These are phyloP conservation scores for Lasioglossum pauxillum DNA, from an alignment of 2,888 invertebrate species.

Conservation along the genomic window DNA sequence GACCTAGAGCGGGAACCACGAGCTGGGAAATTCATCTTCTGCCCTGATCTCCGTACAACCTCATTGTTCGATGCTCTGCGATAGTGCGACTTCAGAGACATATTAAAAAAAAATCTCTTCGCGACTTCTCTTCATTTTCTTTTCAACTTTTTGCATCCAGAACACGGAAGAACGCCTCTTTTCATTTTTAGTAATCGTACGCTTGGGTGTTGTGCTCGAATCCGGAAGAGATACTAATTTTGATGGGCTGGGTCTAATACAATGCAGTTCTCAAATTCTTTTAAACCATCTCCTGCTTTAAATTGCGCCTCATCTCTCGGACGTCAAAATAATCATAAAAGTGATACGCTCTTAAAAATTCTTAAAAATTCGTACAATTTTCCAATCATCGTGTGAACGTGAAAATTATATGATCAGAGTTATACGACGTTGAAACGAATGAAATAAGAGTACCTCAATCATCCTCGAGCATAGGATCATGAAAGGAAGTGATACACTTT, in stretches of 20 bases:
- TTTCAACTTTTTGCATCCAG: background rate
- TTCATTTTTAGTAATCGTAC: background rate
- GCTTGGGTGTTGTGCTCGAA: background rate
- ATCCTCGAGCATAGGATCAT: background rate
- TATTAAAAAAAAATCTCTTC: background rate
- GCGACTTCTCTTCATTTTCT: background rate
- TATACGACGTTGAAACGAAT: background rate
- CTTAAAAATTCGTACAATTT: background rate
- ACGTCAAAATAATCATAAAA: background rate
- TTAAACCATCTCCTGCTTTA: background rate
- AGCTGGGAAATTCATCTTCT: constrained; percentile 10
- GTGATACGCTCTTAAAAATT: background rate
- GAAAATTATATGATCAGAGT: background rate
- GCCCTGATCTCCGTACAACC: constrained; percentile 2
- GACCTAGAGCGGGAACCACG: constrained; percentile 20
- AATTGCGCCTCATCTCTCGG: background rate
- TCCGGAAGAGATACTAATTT: too few species aligned
- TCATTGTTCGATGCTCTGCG: background rate
- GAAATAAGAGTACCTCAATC: background rate
- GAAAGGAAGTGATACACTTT: background rate
- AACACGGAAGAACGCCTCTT: background rate
- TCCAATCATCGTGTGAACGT: background rate
- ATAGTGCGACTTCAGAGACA: background rate
- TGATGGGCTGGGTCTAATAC: too few species aligned
- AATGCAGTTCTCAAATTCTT: too few species aligned